These are phyloP conservation scores for Propithecus perrieri DNA, from an alignment of 2,797 vertebrate genomes.

Conservation along the genomic window DNA sequence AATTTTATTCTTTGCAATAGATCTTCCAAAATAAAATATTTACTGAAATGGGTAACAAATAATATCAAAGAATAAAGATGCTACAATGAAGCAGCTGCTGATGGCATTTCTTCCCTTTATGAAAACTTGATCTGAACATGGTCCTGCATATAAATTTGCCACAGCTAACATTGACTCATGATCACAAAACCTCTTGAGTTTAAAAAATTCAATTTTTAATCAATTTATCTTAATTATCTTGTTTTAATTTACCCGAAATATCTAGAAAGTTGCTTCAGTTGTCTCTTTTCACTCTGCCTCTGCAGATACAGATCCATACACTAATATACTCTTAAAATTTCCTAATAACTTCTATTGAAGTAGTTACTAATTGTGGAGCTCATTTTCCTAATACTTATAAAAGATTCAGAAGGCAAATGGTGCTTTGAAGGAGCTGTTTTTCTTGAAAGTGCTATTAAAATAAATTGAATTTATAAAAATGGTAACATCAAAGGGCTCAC, in stretches of 20 bases:
- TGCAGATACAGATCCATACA: background rate
- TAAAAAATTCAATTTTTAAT: background rate
- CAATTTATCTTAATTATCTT: background rate
- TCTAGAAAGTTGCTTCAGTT: background rate
- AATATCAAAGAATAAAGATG: background rate
- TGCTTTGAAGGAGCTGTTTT: background rate
- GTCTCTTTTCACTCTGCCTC: background rate
- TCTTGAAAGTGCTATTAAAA: constrained; percentile 63
- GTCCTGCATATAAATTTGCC: background rate
- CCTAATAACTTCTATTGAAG: background rate
- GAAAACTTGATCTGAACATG: background rate
- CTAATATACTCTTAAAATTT: background rate
- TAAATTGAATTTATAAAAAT: constrained; percentile 60
- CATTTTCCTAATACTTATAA: constrained; percentile 61
- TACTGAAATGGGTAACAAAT: background rate
- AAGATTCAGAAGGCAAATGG: constrained; percentile 43
- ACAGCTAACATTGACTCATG: background rate
- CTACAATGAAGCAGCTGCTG: background rate
- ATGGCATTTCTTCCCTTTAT: too few relatives aligned
- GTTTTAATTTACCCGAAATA: constrained; percentile 43
- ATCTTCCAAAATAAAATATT: background rate
- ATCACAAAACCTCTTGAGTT: background rate
- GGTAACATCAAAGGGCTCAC: constrained; percentile 35
- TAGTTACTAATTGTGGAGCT: background rate
- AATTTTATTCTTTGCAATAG: background rate